Base-by-base conservation (phyloP, 1,140 invertebrate genomes). In the Neoseiulus cucumeris region DNA sequence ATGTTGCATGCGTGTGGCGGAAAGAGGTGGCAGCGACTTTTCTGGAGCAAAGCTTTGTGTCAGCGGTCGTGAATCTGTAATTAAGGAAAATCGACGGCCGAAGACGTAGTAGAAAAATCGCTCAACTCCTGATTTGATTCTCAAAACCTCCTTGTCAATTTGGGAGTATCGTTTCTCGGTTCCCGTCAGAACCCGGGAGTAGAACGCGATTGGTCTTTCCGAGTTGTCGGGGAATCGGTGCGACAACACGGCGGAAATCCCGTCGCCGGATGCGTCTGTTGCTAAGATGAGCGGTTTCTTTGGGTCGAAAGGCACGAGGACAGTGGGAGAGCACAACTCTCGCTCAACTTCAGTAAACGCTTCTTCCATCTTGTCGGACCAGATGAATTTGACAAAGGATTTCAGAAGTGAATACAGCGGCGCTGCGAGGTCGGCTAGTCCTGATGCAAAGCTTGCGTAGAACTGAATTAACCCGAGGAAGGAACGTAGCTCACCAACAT, bases 91-190 rank as follows among this genome's bases (percentile, higher is more conserved):
- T 20, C 72, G 55, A 64, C 71, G 69, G 25, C 75, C 80, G 71
- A 72, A 77, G 4, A 80, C 51, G 69, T 78, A 82, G 41, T 78
- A 69, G 39, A 79, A 73, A 71, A 82, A 82, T 70, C 78, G 77
- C 65, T 75, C 74, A 2, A 82, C 73, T 6, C 74, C 76, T 70
- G 73, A 81, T 1, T 81, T 67, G 12, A 82, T 75, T 1, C 75
- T 74, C 18, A 79, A 68, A 7, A 75, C 77, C 72, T 83, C 80
- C 69, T 76, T 79, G 39, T 83, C 78, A 29, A 80, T 76, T 67
- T 78, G 76, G 12, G 74, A 66, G 64, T 81, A 80, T 64, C 76
- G 79, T 69, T 72, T 68, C 69, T 81, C 75, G 4, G 76, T 69
- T 42, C 70, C 44, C n/a, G 70, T 72, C 41, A 81, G 69, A 0